A percentile compares a stretch with the other conserved stretches of the same genome.
phyloP scores from a whole-genome alignment of 2,888 invertebrate genomes.

The Dione juno region DNA sequence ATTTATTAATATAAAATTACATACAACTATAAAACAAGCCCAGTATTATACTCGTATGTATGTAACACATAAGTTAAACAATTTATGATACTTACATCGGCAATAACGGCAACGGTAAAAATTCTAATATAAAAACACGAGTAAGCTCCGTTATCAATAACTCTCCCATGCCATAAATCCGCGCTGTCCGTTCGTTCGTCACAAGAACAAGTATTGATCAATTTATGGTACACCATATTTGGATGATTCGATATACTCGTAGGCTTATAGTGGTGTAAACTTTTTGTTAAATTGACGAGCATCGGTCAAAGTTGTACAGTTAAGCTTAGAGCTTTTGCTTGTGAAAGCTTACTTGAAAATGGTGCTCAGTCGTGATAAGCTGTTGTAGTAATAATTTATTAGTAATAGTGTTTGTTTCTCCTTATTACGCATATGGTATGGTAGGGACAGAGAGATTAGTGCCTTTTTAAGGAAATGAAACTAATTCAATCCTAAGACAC shows the following conservation, averaged over 20 bases:
- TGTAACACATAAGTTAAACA: neutral
- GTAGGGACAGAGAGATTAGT: no score
- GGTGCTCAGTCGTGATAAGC: no score
- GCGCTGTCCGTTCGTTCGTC: slow-evolving; percentile 57
- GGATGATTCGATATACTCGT: slow-evolving; percentile 51
- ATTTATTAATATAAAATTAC: neutral
- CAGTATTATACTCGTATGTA: no score
- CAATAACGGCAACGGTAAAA: slow-evolving; percentile 30
- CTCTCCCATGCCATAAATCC: slow-evolving; percentile 59
- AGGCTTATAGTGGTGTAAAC: slow-evolving; percentile 41
- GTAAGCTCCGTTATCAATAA: slow-evolving; percentile 63
- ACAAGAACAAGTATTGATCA: slow-evolving; percentile 64
- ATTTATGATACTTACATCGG: neutral
- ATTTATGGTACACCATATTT: slow-evolving; percentile 65
- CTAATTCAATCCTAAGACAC: no score
- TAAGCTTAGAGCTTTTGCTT: neutral
- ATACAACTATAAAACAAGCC: neutral
- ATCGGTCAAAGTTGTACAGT: slow-evolving; percentile 3
- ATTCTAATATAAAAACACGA: slow-evolving; percentile 56
- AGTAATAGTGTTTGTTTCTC: no score
- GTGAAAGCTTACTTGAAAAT: neutral
- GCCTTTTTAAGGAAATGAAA: no score
- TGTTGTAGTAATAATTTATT: no score
- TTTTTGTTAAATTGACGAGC: slow-evolving; percentile 37
- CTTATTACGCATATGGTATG: no score